Conservation (phyloP, 2,797 vertebrate species). For the Lutjanus argentimaculatus region DNA sequence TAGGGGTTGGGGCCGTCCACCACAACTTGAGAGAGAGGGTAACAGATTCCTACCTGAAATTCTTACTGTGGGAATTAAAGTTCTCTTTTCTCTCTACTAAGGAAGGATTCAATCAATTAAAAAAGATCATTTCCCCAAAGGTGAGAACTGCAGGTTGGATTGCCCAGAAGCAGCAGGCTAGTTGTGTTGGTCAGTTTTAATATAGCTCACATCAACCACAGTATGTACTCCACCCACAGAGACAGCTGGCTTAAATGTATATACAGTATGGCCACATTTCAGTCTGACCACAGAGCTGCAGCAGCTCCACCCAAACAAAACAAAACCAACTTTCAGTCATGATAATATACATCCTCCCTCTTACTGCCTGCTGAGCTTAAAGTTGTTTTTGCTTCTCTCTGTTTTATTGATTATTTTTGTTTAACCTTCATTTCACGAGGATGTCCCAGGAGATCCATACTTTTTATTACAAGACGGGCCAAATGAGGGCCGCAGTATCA, state of each 20-base stretch:
- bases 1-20: too few species aligned
- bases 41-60: not conserved
- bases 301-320: slow-evolving; percentile 37
- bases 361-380: not conserved
- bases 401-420: slow-evolving; percentile 13
- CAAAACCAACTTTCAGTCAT: not conserved
- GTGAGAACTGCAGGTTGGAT: not conserved
- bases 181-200: slow-evolving; percentile 27
- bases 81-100: not conserved
- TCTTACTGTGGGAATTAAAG: not conserved
- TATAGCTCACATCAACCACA: slow-evolving; percentile 31
- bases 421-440: not conserved
- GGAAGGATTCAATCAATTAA: not conserved
- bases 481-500: not conserved
- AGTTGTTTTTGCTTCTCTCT: not conserved
- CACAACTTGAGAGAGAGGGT: too few species aligned
- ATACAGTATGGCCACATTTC: slow-evolving; percentile 6
- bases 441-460: not conserved
- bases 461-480: not conserved
- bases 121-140: not conserved
- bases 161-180: not conserved
- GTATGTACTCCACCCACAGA: slow-evolving; percentile 28
- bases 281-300: slow-evolving; percentile 34
- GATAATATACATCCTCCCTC: not conserved
- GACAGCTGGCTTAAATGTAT: slow-evolving; percentile 5